Evolutionary conservation across 2,888 invertebrate species (phyloP).

Genomic region (Drosophila anomelani): DNA sequence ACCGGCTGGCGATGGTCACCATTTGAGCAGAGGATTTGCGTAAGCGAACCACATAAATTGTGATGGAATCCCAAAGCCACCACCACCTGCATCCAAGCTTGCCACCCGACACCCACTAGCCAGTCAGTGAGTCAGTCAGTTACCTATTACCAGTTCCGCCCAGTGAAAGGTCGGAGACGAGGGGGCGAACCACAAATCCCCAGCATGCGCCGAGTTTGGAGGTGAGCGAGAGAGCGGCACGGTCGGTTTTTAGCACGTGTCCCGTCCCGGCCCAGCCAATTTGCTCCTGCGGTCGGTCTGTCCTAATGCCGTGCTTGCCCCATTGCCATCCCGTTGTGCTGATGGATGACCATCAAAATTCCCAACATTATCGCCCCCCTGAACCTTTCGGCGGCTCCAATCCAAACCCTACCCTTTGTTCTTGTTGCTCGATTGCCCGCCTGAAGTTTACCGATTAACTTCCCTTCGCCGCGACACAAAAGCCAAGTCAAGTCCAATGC

Average conservation of each 20-base stretch:
- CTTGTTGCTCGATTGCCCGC: constrained; percentile 24
- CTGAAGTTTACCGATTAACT: constrained; percentile 44
- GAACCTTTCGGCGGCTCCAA: constrained; percentile 11
- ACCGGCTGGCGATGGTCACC: constrained; percentile 12
- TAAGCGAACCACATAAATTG: constrained; percentile 57
- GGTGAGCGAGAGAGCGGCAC: not conserved
- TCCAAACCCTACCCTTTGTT: constrained; percentile 26
- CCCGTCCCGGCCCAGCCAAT: constrained; percentile 24
- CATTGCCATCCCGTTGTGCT: constrained; percentile 13
- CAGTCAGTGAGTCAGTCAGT: not conserved
- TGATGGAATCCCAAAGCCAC: constrained; percentile 42
- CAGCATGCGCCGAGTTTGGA: constrained; percentile 55
- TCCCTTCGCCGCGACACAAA: constrained; percentile 13
- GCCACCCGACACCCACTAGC: not conserved
- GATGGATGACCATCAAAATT: constrained; percentile 49
- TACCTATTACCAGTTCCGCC: constrained; percentile 13
- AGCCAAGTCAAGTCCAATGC: constrained; percentile 8
- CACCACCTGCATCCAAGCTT: constrained; percentile 2
- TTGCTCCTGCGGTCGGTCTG: constrained; percentile 33
- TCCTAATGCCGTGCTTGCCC: constrained; percentile 11
- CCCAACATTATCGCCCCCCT: constrained; percentile 30
- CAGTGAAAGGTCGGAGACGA: constrained; percentile 16
- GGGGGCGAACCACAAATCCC: constrained; percentile 66
- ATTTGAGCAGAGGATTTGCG: constrained; percentile 38
- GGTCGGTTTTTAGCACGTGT: constrained; percentile 33